phyloP scores from a whole-genome alignment of 1,140 invertebrate genomes.

The Diprion similis region DNA sequence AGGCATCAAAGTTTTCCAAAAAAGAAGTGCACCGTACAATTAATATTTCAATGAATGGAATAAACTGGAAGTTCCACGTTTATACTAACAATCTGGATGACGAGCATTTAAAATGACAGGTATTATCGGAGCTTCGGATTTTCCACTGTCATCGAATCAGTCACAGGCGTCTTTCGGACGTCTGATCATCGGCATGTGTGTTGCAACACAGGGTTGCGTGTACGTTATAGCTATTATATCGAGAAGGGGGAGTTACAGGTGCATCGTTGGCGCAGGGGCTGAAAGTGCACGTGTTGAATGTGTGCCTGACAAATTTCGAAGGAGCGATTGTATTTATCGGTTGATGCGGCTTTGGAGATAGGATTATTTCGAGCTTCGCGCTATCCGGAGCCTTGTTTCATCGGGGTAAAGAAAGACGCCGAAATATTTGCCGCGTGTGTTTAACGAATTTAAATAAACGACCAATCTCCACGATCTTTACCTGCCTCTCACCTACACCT shows the following conservation, averaged over 20 bases:
- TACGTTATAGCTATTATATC: background rate
- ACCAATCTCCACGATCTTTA: slow-evolving; percentile 46
- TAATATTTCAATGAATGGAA: too few species aligned
- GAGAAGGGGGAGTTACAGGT: slow-evolving; percentile 12
- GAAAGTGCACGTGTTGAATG: slow-evolving; percentile 13
- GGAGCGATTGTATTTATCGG: slow-evolving; percentile 46
- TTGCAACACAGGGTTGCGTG: background rate
- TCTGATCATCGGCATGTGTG: background rate
- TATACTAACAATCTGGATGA: too few species aligned
- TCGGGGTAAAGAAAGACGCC: background rate
- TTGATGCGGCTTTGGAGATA: slow-evolving; percentile 42
- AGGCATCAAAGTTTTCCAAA: too few species aligned
- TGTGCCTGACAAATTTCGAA: slow-evolving; percentile 43
- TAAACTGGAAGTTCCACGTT: too few species aligned
- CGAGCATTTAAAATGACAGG: background rate
- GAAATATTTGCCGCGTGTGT: slow-evolving; percentile 19
- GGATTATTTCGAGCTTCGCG: slow-evolving; percentile 46
- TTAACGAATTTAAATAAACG: slow-evolving; percentile 49
- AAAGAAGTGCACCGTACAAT: too few species aligned
- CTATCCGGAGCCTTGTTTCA: slow-evolving; percentile 19
- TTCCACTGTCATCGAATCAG: too few species aligned
- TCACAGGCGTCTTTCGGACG: too few species aligned
- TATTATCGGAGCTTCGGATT: background rate
- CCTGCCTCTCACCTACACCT: slow-evolving; percentile 30
- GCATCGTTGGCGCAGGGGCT: slow-evolving; percentile 32